phyloP scores from a whole-genome alignment of 2,888 invertebrate genomes.

The Anodontia alba region DNA sequence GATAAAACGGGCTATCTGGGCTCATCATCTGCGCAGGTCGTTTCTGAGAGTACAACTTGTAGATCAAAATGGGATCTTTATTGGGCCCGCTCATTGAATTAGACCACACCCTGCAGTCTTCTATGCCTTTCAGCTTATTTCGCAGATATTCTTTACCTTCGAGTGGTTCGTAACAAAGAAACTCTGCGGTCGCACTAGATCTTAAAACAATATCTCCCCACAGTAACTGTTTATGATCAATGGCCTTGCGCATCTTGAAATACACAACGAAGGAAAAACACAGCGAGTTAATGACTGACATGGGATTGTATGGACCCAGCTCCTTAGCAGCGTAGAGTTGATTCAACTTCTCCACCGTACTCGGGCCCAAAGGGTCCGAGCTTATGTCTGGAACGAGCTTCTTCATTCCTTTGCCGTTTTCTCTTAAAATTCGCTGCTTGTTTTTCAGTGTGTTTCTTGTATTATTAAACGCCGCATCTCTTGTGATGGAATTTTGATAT shows the following conservation, averaged over 20 bases:
- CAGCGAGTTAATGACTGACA: conserved; percentile 75
- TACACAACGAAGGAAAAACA: conserved; percentile 77
- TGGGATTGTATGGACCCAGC: conserved; percentile 78
- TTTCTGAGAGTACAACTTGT: conserved; percentile 76
- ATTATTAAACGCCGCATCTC: conserved; percentile 71
- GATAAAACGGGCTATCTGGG: conserved; percentile 76
- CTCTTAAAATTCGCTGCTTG: conserved; percentile 72
- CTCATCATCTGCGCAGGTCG: conserved; percentile 72
- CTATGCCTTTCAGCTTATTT: conserved; percentile 37
- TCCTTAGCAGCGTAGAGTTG: conserved; percentile 75
- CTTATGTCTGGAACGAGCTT: conserved; percentile 34
- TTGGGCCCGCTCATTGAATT: conserved; percentile 64
- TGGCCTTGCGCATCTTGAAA: conserved; percentile 75
- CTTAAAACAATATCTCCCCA: conserved; percentile 79
- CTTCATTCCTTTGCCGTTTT: conserved; percentile 72
- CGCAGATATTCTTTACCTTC: conserved; percentile 47
- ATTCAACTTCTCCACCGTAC: conserved; percentile 71
- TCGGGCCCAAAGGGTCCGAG: conserved; percentile 49
- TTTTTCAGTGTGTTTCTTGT: conserved; percentile 76
- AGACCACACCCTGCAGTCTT: conserved; percentile 36
- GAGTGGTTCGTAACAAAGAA: conserved; percentile 68
- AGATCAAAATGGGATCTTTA: conserved; percentile 74
- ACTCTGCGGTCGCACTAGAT: conserved; percentile 68
- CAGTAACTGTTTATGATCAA: conserved; percentile 77
- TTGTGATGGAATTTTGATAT: conserved; percentile 74